These are phyloP conservation scores for Cephus spinipes DNA, from an alignment of 2,888 invertebrate species.

Conservation along the genomic window DNA sequence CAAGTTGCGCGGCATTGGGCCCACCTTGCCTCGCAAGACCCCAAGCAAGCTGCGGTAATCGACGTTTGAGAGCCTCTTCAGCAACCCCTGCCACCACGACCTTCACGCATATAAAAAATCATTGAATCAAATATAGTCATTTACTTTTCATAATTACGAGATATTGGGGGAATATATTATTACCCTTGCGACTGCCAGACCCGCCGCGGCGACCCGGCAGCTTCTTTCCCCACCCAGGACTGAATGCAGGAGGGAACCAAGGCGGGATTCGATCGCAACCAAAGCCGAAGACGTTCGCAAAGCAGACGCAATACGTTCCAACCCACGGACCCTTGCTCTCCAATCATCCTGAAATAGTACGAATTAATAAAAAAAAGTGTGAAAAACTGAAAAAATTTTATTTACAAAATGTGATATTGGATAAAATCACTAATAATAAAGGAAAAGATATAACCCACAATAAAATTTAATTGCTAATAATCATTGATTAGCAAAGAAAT, in stretches of 20 bases:
- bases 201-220: constrained; percentile 67
- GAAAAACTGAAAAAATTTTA: neutral
- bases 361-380: neutral
- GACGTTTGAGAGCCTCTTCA: constrained; percentile 60
- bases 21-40: constrained; percentile 68
- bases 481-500: neutral
- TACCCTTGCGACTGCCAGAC: constrained; percentile 61
- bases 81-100: constrained; percentile 55
- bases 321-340: constrained; percentile 70
- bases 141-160: neutral
- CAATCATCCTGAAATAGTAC: constrained; percentile 69
- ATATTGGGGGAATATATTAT: constrained; percentile 24
- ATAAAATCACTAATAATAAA: neutral
- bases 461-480: too few species aligned
- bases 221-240: constrained; percentile 75
- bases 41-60: constrained; percentile 64
- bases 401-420: neutral
- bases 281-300: constrained; percentile 70
- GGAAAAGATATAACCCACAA: too few species aligned
- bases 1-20: constrained; percentile 66
- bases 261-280: constrained; percentile 71
- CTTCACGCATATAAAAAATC: constrained; percentile 29
- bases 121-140: neutral
- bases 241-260: constrained; percentile 74
- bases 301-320: constrained; percentile 71